These are phyloP conservation scores for Pandemis heparana DNA, from an alignment of 2,888 invertebrate species.

Conservation along the genomic window DNA sequence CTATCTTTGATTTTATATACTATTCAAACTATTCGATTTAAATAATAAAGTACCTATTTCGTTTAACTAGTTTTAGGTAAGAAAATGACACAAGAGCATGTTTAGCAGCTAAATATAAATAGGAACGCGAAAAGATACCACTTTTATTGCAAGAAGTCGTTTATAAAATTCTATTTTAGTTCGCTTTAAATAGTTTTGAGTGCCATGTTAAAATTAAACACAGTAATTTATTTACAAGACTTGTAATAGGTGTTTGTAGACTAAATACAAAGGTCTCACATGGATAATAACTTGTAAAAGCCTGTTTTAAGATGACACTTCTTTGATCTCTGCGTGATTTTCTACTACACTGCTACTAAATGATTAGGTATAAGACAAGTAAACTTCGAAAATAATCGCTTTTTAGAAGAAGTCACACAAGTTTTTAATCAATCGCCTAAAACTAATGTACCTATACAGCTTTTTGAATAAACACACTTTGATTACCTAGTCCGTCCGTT, in stretches of 20 bases:
- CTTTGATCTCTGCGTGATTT: no score
- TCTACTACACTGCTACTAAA: no score
- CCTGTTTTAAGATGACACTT: no score
- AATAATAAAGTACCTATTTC: not conserved
- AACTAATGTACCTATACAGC: not conserved
- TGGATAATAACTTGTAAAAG: no score
- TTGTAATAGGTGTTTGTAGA: not conserved
- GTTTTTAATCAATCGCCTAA: not conserved
- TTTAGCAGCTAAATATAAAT: constrained; percentile 14
- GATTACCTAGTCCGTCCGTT: not conserved
- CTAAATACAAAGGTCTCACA: no score
- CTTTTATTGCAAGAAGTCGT: constrained; percentile 6
- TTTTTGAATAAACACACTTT: not conserved
- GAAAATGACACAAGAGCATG: constrained; percentile 1
- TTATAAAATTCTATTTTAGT: constrained; percentile 4
- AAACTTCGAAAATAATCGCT: not conserved
- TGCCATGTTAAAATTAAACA: not conserved
- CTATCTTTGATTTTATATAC: not conserved
- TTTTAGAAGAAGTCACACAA: not conserved
- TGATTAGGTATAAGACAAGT: no score
- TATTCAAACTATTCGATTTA: not conserved
- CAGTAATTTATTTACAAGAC: not conserved
- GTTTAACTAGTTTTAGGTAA: not conserved
- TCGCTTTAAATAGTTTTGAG: not conserved
- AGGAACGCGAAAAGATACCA: not conserved